Conservation (phyloP, 2,797 vertebrate genomes). For the Corythornis leucogaster region DNA sequence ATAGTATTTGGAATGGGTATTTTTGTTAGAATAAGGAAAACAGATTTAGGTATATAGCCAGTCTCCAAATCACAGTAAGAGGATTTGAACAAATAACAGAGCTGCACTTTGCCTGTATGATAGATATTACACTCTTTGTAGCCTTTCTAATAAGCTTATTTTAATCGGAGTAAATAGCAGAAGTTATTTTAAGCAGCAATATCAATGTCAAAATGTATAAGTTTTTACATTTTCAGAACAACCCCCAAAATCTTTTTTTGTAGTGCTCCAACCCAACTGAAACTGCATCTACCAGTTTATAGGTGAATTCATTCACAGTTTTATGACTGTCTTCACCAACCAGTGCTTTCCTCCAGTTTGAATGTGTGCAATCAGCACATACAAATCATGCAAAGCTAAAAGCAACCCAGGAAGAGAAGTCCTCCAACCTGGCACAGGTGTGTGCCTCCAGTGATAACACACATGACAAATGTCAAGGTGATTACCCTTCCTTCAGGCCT, state of each 20-base stretch:
- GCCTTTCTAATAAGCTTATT: constrained; percentile 9
- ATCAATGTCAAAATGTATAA: not conserved
- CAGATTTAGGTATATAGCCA: not conserved
- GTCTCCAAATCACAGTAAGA: not conserved
- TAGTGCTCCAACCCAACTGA: not conserved
- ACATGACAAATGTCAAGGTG: not conserved
- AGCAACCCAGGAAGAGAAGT: not conserved
- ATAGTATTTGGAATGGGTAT: not conserved
- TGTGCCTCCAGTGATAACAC: not conserved
- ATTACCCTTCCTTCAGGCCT: not conserved
- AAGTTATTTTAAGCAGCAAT: not conserved
- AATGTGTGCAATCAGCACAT: not conserved
- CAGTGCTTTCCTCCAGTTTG: not conserved
- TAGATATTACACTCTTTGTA: not conserved
- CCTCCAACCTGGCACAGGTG: not conserved
- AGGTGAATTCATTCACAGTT: not conserved
- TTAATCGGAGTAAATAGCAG: not conserved
- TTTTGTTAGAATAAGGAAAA: constrained; percentile 23
- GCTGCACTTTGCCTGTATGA: not conserved
- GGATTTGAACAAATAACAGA: constrained; percentile 26
- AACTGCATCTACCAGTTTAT: not conserved
- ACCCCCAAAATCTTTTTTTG: not conserved
- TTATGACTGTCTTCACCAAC: not conserved
- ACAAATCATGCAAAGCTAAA: not conserved
- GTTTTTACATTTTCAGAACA: not conserved